Percentiles rank a stretch among this genome's conserved stretches.
Conservation (phyloP, 2,888 invertebrate species). For the Callimorpha dominula region DNA sequence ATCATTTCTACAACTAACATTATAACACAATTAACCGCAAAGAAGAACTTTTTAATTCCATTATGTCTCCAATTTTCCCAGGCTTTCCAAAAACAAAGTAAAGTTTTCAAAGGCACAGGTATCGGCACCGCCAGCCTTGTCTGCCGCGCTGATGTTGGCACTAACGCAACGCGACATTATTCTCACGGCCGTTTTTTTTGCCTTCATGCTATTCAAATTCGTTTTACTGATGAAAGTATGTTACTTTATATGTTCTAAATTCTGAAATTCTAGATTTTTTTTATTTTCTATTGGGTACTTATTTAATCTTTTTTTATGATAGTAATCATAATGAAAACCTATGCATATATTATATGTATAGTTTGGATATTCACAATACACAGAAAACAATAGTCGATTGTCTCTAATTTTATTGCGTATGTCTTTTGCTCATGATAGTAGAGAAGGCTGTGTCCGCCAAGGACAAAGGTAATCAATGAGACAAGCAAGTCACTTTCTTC, state of each 20-base stretch:
- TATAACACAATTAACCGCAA: neutral
- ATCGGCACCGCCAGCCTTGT: constrained; percentile 12
- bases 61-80: neutral
- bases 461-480: too few species aligned
- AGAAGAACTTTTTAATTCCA: neutral
- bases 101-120: constrained; percentile 11
- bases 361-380: neutral
- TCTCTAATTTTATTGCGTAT: neutral
- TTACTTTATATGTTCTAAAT: neutral
- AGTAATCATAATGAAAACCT: too few species aligned
- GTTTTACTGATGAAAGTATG: neutral
- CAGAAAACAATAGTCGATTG: neutral
- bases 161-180: constrained; percentile 27
- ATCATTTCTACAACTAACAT: neutral
- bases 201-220: constrained; percentile 22
- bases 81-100: constrained; percentile 5
- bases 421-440: neutral
- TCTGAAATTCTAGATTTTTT: neutral
- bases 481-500: neutral
- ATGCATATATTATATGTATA: too few species aligned
- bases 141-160: constrained; percentile 23
- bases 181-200: constrained; percentile 29
- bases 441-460: too few species aligned
- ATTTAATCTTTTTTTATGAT: neutral
- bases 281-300: neutral